Conservation (phyloP, 2,888 invertebrate genomes). For the Apeira syringaria region DNA sequence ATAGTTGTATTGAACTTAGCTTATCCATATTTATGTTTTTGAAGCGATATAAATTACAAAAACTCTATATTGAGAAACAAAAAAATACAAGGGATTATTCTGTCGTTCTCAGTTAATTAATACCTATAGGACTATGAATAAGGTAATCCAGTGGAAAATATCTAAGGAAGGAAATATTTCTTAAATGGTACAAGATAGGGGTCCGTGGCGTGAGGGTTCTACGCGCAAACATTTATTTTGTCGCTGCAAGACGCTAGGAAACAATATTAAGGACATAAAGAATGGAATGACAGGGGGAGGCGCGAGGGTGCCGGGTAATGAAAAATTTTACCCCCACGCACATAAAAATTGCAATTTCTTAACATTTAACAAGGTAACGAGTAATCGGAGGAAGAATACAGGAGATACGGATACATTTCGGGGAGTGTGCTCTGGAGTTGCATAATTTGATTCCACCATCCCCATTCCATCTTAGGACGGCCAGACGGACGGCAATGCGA, state of each 20-base stretch:
- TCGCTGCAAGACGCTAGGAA: conserved; percentile 54
- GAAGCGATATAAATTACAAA: no score
- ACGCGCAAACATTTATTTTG: conserved; percentile 66
- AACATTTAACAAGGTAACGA: conserved; percentile 7
- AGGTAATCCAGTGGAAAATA: conserved; percentile 51
- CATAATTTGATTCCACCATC: no score
- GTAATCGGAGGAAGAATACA: conserved; percentile 6
- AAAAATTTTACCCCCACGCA: conserved; percentile 53
- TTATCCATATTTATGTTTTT: no score
- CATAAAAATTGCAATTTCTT: conserved; percentile 23
- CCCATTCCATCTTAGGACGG: no score
- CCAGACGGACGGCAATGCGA: no score
- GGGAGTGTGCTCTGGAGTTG: no score
- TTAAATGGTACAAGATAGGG: conserved; percentile 45
- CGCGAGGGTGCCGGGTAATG: conserved; percentile 58
- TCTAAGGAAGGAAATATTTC: conserved; percentile 61
- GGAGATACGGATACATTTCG: no score
- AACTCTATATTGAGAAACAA: background rate
- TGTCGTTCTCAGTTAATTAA: conserved; percentile 40
- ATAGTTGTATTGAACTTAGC: no score
- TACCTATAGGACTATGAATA: conserved; percentile 44
- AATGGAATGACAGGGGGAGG: conserved; percentile 51
- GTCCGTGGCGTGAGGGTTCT: conserved; percentile 37
- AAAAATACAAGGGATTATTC: conserved; percentile 1
- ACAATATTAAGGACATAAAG: conserved; percentile 70